Percentiles rank a stretch among this genome's conserved stretches.
These are phyloP conservation scores for Tiphia femorata DNA, from an alignment of 2,888 invertebrate genomes.

Conservation along the genomic window DNA sequence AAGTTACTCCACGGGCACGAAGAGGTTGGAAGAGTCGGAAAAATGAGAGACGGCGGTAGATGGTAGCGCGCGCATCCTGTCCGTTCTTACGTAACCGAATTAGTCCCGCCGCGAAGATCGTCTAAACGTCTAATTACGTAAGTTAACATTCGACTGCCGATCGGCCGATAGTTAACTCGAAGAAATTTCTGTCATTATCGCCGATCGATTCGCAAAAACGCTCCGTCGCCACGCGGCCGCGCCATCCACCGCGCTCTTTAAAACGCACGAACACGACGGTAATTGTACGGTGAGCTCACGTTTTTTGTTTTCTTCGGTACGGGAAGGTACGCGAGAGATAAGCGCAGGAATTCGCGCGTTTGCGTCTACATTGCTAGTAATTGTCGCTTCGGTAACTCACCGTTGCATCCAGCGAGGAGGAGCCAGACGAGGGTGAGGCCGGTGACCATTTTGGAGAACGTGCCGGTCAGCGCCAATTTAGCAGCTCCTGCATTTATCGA, in stretches of 20 bases:
- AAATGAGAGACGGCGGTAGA: too few species aligned
- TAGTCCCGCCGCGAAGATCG: background rate
- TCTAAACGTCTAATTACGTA: background rate
- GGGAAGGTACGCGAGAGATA: background rate
- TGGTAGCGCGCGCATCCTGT: background rate
- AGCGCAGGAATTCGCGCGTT: background rate
- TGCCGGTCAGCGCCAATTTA: conserved; percentile 32
- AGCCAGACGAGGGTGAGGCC: conserved; percentile 43
- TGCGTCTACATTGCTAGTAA: background rate
- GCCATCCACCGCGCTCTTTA: background rate
- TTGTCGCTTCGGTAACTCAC: conserved; percentile 36
- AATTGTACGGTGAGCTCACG: too few species aligned
- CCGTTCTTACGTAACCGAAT: background rate
- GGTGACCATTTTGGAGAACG: conserved; percentile 51
- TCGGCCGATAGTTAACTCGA: background rate
- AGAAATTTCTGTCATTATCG: background rate
- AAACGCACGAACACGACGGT: too few species aligned
- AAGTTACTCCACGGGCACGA: too few species aligned
- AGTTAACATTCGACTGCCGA: background rate
- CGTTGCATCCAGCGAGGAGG: conserved; percentile 36
- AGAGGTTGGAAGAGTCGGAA: too few species aligned
- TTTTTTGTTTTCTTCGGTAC: too few species aligned
- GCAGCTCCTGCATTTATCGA: conserved; percentile 50
- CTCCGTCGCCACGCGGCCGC: background rate
- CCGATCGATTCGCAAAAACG: background rate